Conservation (phyloP, 53 echinoderm and acorn worm species). For the Mesocentrotus franciscanus region DNA sequence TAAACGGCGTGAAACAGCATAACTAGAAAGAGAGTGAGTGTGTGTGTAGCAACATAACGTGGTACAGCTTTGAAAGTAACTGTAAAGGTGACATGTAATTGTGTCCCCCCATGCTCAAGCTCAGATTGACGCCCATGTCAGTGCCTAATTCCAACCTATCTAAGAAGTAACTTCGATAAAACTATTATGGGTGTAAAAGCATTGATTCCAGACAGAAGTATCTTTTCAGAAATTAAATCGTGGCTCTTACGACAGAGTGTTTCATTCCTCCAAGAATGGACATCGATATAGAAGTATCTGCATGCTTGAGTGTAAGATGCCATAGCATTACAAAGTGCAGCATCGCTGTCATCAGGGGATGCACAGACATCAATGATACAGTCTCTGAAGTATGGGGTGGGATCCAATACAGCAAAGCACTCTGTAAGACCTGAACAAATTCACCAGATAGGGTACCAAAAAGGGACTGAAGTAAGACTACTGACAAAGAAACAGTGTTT, state of each 20-base stretch:
- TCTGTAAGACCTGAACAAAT: conserved; percentile 68
- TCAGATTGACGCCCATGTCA: too few species aligned
- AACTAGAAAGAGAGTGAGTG: too few species aligned
- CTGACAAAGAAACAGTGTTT: background rate
- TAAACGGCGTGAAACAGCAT: too few species aligned
- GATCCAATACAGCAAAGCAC: conserved; percentile 78
- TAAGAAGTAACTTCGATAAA: too few species aligned
- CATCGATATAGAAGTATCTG: conserved; percentile 78
- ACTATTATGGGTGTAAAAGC: too few species aligned
- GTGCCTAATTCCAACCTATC: too few species aligned
- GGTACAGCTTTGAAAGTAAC: too few species aligned
- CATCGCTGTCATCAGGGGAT: conserved; percentile 70
- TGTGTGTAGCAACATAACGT: too few species aligned
- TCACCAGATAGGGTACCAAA: background rate
- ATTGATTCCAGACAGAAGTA: background rate
- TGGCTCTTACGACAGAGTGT: conserved; percentile 84
- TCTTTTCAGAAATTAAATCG: background rate
- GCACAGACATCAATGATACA: conserved; percentile 92
- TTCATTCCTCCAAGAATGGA: conserved; percentile 82
- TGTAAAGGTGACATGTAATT: too few species aligned
- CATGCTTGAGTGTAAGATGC: conserved; percentile 85
- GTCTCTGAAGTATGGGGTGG: conserved; percentile 73
- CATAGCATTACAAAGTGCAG: conserved; percentile 76
- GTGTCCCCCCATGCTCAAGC: too few species aligned
- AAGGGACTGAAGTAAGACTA: too few species aligned